Percentiles rank a stretch among this genome's conserved stretches.
phyloP scores from a whole-genome alignment of 2,113 vertebrate species.

The Nothobranchius kuhntae region DNA sequence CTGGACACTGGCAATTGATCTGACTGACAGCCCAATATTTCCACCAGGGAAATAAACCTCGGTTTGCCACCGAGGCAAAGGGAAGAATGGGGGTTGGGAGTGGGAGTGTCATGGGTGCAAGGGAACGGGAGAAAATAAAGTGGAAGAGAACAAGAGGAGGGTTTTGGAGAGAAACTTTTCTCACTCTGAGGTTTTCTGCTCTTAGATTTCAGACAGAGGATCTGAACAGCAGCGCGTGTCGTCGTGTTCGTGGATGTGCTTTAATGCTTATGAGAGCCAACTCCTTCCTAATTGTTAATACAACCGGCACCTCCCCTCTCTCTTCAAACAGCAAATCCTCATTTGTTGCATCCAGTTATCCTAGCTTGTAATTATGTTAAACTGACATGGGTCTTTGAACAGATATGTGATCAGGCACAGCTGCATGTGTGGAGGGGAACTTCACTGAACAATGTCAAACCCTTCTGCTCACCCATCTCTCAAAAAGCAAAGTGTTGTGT shows the following conservation, averaged over 20 bases:
- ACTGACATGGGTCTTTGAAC: conserved; percentile 58
- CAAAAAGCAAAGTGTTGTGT: conserved; percentile 52
- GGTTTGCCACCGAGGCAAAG: conserved; percentile 59
- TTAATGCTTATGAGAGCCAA: conserved; percentile 33
- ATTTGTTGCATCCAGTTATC: conserved; percentile 36
- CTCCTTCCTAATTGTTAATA: conserved; percentile 47
- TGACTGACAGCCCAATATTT: conserved; percentile 84
- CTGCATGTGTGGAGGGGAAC: conserved; percentile 38
- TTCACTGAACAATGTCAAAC: conserved; percentile 52
- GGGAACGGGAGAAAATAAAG: conserved; percentile 36
- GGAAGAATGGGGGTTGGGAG: conserved; percentile 34
- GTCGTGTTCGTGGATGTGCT: conserved; percentile 6
- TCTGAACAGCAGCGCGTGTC: conserved; percentile 12
- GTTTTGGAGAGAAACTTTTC: conserved; percentile 15
- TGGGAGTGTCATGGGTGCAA: conserved; percentile 39
- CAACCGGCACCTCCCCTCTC: conserved; percentile 29
- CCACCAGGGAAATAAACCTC: conserved; percentile 82
- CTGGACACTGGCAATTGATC: conserved; percentile 83
- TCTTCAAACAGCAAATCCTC: conserved; percentile 48
- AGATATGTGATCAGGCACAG: conserved; percentile 35
- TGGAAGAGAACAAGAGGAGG: conserved; percentile 14
- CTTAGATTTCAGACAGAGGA: conserved; percentile 30
- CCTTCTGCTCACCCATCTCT: conserved; percentile 61
- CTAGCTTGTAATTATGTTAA: conserved; percentile 54
- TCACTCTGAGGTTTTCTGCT: conserved; percentile 26